Base-by-base conservation (phyloP, 2,888 invertebrate species). In the Drosophila cracens region DNA sequence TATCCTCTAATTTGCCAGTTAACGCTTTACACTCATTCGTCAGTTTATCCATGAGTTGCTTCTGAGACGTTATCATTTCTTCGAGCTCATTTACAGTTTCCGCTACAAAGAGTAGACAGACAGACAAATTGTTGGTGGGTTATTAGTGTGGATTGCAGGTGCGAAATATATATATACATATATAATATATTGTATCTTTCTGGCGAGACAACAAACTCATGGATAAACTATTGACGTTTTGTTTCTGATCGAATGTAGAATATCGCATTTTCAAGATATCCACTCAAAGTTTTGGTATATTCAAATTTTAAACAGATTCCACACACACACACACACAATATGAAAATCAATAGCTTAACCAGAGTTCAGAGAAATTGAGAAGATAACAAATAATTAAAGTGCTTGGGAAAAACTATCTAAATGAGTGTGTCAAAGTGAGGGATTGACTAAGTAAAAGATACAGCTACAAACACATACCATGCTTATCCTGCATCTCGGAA, bases 41-140 rank as follows among this genome's bases (percentile, higher is more conserved):
- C 94, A 97, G 95, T 95, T 96, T 97, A 95, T 97, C 97, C 96
- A 97, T 96, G 95, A 97, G 96, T 95, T 96, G 96, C 95, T 96
- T 97, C 96, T 97, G 97, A 94, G 96, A 96, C 94, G 96, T 96
- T 94, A 97, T 96, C 96, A 97, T 96, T 94, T 96, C 95, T 95
- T 97, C 97, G 94, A 97, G 96, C 94, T 96, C 97, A 94, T 96
- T 96, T 94, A 97, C 97, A 93, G 97, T 97, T 94, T 96, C 96
- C 95, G 96, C 97, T 97, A 96, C 94, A 95, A 95, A 93, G 76
- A 84, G 85, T 87, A 75, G 81, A 79, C 87, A 81, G 75, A 82
- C 77, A 82, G 71, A 80, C 69, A 80, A 70, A 62, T 59, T 38
- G 46, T 46, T 46, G 46, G 34, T 66, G 62, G 34, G 36, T 69